Evolutionary conservation across 2,797 vertebrate species (phyloP).

Genomic region (Pantherophis alleghaniensis): DNA sequence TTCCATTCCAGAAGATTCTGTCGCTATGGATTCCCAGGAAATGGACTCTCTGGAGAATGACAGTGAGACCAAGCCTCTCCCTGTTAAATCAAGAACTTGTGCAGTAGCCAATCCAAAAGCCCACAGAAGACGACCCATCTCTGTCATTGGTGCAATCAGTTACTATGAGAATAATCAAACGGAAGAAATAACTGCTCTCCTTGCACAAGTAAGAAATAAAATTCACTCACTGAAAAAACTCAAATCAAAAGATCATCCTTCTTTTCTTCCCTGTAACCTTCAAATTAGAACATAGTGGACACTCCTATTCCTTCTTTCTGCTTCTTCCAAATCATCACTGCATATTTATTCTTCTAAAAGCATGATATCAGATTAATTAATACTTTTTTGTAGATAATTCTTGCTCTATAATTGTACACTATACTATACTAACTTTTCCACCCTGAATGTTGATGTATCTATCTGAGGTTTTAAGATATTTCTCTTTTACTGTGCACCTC

Average conservation of each 20-base stretch:
- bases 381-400: slow-evolving; percentile 45
- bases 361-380: slow-evolving; percentile 48
- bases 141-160: slow-evolving; percentile 85
- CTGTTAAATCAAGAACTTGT: slow-evolving; percentile 19
- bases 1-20: slow-evolving; percentile 86
- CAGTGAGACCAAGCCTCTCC: slow-evolving; percentile 30
- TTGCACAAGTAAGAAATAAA: slow-evolving; percentile 87
- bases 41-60: slow-evolving; percentile 49
- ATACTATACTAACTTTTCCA: slow-evolving; percentile 57
- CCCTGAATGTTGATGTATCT: slow-evolving; percentile 36
- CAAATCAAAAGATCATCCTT: slow-evolving; percentile 46
- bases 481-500: background rate
- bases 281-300: slow-evolving; percentile 57
- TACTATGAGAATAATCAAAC: slow-evolving; percentile 73
- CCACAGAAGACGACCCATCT: slow-evolving; percentile 83
- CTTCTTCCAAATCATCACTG: slow-evolving; percentile 38
- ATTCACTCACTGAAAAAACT: slow-evolving; percentile 55
- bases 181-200: slow-evolving; percentile 79
- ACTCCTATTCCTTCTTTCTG: slow-evolving; percentile 62
- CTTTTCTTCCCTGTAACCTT: slow-evolving; percentile 62
- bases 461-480: background rate
- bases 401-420: slow-evolving; percentile 27
- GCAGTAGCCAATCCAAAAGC: slow-evolving; percentile 59
- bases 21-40: slow-evolving; percentile 66
- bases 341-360: slow-evolving; percentile 51